These are phyloP conservation scores for Caradrina clavipalpis DNA, from an alignment of 2,888 invertebrate species.

Conservation along the genomic window DNA sequence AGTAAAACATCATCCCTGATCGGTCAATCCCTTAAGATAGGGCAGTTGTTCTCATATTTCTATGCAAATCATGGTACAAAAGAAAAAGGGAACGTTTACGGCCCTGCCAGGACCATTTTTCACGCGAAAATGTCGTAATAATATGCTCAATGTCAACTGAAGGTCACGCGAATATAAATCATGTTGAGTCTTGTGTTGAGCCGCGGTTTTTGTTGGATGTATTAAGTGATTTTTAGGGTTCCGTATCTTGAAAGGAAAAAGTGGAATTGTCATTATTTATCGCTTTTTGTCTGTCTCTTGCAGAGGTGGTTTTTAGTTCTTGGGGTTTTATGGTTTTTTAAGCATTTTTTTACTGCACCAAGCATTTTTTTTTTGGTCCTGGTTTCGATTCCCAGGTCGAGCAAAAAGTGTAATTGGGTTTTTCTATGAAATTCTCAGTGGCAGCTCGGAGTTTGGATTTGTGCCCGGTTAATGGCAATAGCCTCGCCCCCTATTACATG, in stretches of 20 bases:
- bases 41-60: slow-evolving; percentile 28
- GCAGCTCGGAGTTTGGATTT: too few relatives aligned
- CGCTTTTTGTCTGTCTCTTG: too few relatives aligned
- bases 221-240: slow-evolving; percentile 6
- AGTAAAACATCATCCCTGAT: slow-evolving; percentile 34
- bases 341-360: too few relatives aligned
- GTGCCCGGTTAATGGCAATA: too few relatives aligned
- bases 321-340: too few relatives aligned
- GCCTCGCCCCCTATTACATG: too few relatives aligned
- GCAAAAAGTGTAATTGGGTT: too few relatives aligned
- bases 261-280: too few relatives aligned
- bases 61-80: slow-evolving; percentile 37
- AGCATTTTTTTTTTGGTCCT: too few relatives aligned
- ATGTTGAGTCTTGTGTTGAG: background rate
- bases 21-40: slow-evolving; percentile 36
- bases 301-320: too few relatives aligned
- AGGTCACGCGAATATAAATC: slow-evolving; percentile 46
- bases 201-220: background rate
- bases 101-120: slow-evolving; percentile 23
- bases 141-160: slow-evolving; percentile 35
- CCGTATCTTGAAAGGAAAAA: background rate
- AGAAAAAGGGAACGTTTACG: slow-evolving; percentile 14
- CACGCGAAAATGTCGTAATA: slow-evolving; percentile 30
- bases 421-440: too few relatives aligned
- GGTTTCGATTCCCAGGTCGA: too few relatives aligned